These are phyloP conservation scores for Decapterus maruadsi DNA, from an alignment of 2,797 vertebrate genomes.

Conservation along the genomic window DNA sequence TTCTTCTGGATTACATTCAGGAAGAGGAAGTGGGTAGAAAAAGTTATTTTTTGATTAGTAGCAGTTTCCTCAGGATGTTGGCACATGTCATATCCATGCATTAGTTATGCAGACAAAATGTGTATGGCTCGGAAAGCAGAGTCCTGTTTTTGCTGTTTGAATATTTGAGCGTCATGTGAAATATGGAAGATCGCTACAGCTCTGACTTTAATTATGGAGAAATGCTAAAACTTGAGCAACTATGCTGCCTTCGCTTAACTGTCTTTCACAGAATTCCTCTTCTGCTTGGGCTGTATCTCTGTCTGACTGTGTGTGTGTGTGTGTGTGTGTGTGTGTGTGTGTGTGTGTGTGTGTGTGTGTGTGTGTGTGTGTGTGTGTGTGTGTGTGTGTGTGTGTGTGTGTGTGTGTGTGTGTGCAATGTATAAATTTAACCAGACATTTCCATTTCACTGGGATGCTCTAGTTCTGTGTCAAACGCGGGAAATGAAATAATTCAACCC, in stretches of 20 bases:
- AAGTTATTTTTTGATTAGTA: slow-evolving; percentile 20
- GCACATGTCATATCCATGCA: not conserved
- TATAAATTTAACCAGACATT: slow-evolving; percentile 36
- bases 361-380: not conserved
- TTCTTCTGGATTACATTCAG: slow-evolving; percentile 15
- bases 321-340: not conserved
- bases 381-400: slow-evolving; percentile 23
- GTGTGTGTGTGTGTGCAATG: not conserved
- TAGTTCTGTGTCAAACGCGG: slow-evolving; percentile 21
- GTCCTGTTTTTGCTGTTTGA: slow-evolving; percentile 26
- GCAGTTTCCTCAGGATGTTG: slow-evolving; percentile 28
- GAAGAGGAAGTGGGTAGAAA: not conserved
- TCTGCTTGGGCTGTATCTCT: slow-evolving; percentile 26
- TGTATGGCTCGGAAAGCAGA: slow-evolving; percentile 7
- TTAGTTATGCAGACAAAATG: slow-evolving; percentile 7
- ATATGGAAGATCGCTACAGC: not conserved
- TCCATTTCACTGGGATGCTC: slow-evolving; percentile 27
- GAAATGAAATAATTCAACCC: slow-evolving; percentile 7
- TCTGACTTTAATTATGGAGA: slow-evolving; percentile 24
- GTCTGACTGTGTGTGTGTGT: slow-evolving; percentile 27
- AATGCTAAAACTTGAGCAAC: slow-evolving; percentile 29
- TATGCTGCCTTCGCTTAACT: slow-evolving; percentile 62
- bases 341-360: slow-evolving; percentile 1
- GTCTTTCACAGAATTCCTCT: slow-evolving; percentile 37
- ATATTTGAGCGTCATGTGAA: slow-evolving; percentile 32